Evolutionary conservation across 2,888 invertebrate genomes (phyloP), one percentile per base, ranked within the genome.

Genomic region (Pyrocoelia pectoralis): DNA sequence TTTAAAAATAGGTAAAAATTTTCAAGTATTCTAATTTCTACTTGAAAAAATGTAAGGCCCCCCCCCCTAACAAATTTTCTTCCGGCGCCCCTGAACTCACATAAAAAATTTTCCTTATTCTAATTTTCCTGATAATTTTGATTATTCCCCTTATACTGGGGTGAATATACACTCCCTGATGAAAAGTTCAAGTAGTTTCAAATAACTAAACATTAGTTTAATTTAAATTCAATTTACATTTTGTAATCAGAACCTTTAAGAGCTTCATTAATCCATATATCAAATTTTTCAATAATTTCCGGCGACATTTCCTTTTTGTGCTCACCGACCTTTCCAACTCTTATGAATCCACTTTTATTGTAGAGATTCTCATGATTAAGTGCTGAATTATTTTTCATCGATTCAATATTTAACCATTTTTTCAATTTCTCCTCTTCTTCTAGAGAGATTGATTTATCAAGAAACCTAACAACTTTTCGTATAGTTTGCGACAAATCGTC

Each of bases 331-430:
- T 10, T 54, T 17, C 63, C 58, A 2, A 13, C 17, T 29, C 63
- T 46, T 12, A 62, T 57, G 12, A 62, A 62, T 17, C 10, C 13
- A 12, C 8, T 40, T n/a, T 17, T 12, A 15, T 53, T 18, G 4
- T 19, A 1, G 4, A 46, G 0, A 41, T 38, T 12, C 14, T 55
- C 24, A 19, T 14, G 15, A 72, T 86, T 86, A 0, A 83, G 81
- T 46, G 79, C 76, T 13, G 79, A 76, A 73, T 86, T 86, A 10
- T 77, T 73, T 69, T 82, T 83, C 86, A 86, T 86, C 46, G 73
- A 77, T 17, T 78, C 76, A 72, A 86, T 85, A 60, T 81, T 81
- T 62, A 84, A 81, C 74, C 84, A 83, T 2, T 79, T 68, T 2
- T 74, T 73, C 13, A 86, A 77, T 0, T 66, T 67, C 6, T 73